Conservation (phyloP, 2,888 invertebrate species). For the Coecobrya sp. region DNA sequence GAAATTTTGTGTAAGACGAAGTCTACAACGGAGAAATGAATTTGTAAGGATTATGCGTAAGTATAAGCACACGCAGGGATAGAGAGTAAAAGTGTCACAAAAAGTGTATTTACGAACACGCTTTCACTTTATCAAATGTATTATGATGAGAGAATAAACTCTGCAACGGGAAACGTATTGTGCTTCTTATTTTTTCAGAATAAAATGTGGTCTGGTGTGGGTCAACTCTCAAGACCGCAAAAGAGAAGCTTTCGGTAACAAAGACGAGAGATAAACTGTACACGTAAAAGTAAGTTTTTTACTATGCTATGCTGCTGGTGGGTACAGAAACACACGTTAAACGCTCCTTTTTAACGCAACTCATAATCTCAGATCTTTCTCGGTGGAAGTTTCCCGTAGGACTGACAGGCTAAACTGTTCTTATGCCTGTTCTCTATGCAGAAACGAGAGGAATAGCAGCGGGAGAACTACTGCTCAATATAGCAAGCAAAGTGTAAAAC, state of each 20-base stretch:
- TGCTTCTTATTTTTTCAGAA: slow-evolving; percentile 28
- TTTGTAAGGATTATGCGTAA: slow-evolving; percentile 65
- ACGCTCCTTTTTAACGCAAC: slow-evolving; percentile 35
- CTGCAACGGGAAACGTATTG: slow-evolving; percentile 14
- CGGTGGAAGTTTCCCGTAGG: slow-evolving; percentile 82
- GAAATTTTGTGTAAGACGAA: background rate
- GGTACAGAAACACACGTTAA: background rate
- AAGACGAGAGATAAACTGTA: background rate
- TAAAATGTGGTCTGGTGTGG: slow-evolving; percentile 49
- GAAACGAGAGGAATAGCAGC: background rate
- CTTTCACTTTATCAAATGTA: slow-evolving; percentile 60
- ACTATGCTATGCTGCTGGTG: slow-evolving; percentile 19
- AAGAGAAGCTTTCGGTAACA: slow-evolving; percentile 26
- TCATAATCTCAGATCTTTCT: slow-evolving; percentile 82
- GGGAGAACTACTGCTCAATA: background rate
- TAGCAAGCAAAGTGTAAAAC: slow-evolving; percentile 28
- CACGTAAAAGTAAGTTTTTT: background rate
- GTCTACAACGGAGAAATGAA: slow-evolving; percentile 25
- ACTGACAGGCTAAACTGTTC: slow-evolving; percentile 74
- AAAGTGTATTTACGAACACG: slow-evolving; percentile 21
- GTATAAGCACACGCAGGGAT: slow-evolving; percentile 44
- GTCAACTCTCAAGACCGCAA: slow-evolving; percentile 45
- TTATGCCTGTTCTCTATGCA: slow-evolving; percentile 64
- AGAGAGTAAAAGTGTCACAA: slow-evolving; percentile 60
- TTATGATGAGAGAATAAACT: slow-evolving; percentile 57